Base-by-base conservation (phyloP, 2,797 vertebrate species). In the Prunella strophiata region DNA sequence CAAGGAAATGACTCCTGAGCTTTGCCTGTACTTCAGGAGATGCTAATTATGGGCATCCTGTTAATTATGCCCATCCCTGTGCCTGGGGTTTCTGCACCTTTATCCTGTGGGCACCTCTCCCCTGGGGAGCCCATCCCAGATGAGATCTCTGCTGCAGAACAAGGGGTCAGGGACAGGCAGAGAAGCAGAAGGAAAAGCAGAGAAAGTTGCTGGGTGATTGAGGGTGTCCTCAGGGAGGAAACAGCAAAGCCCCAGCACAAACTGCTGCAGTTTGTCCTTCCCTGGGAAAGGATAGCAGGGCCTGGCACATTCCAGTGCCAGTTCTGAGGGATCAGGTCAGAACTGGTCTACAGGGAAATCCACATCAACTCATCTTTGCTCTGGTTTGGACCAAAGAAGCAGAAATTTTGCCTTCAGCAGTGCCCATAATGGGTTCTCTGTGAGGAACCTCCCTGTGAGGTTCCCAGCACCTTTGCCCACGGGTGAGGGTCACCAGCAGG, bases 241-340 rank as follows among this genome's bases (percentile, higher is more conserved):
- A 51, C n/a, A 79, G 45, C 52, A 71, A 48, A 86, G 66, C 50
- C 50, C 15, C 22, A 38, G 25, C 66, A 52, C 15, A 71, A 68
- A 34, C 32, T 26, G 55, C 32, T 36, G 66, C 34, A 63, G 20
- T 0, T 0, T 26, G 50, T 17, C 26, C 16, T 32, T 26, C 81
- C 66, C 51, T 62, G 23, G 76, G 67, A 36, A 47, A 57, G 63
- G 75, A 16, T 20, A 42, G 26, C 70, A 57, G 43, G 17, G 38
- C 25, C n/a, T 42, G 43, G 20, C n/a, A 7, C 0, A 0, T 7
- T 43, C 34, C 54, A 26, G 5, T 54, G 16, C 20, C 43, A 34
- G 8, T 40, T 40, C n/a, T 40, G 30, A 58, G 59, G 52, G 18
- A n/a, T n/a, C n/a, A n/a, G n/a, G n/a, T 50, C 2, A 0, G 50